Evolutionary conservation across 2,888 invertebrate species (phyloP).

Genomic region (Drosophila setosimentum): DNA sequence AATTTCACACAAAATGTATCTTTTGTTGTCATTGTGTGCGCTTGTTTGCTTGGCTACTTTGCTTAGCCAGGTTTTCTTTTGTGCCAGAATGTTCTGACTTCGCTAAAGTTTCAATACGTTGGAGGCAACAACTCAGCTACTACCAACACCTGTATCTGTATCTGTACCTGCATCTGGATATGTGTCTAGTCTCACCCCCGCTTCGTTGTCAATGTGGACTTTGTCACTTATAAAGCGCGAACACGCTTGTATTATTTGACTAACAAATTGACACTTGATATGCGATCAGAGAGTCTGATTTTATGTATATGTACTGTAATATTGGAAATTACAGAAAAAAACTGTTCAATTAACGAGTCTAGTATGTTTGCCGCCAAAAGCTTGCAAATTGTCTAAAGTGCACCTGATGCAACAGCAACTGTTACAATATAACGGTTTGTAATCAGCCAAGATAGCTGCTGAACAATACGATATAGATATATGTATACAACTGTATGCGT

Average conservation of each 20-base stretch:
- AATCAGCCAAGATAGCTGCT: slow-evolving; percentile 27
- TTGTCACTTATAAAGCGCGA: slow-evolving; percentile 58
- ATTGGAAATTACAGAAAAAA: slow-evolving; percentile 12
- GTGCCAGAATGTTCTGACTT: slow-evolving; percentile 31
- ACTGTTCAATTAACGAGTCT: background rate
- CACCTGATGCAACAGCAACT: slow-evolving; percentile 47
- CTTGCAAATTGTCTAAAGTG: slow-evolving; percentile 26
- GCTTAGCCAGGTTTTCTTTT: slow-evolving; percentile 13
- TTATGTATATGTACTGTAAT: background rate
- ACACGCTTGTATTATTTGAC: slow-evolving; percentile 64
- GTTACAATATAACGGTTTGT: slow-evolving; percentile 52
- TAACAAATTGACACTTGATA: slow-evolving; percentile 58
- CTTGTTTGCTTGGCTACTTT: slow-evolving; percentile 6
- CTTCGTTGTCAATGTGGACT: slow-evolving; percentile 48
- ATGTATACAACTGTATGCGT: background rate
- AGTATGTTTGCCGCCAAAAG: slow-evolving; percentile 24
- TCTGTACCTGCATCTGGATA: slow-evolving; percentile 1
- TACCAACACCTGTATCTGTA: slow-evolving; percentile 15
- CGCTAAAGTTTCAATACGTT: slow-evolving; percentile 14
- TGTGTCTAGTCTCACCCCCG: slow-evolving; percentile 33
- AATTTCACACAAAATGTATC: background rate
- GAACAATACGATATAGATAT: slow-evolving; percentile 17
- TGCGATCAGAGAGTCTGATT: slow-evolving; percentile 29
- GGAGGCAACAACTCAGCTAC: background rate
- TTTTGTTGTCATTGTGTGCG: slow-evolving; percentile 6